A percentile compares a stretch with the other conserved stretches of the same genome.
Evolutionary conservation across 2,113 vertebrate species (phyloP).

Genomic region (Anolis carolinensis): DNA sequence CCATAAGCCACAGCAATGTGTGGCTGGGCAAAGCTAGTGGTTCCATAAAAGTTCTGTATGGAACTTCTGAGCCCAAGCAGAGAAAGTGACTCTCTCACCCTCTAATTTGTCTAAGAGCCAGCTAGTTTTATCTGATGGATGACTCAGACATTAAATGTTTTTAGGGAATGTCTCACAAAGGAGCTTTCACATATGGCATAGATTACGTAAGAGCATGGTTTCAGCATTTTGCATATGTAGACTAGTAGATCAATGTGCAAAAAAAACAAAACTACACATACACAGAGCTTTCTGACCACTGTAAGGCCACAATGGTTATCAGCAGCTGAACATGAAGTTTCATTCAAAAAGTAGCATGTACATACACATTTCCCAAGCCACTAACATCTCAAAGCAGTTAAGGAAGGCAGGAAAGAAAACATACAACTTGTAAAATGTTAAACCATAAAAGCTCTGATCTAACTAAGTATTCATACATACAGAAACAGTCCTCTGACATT

Average conservation of each 20-base stretch:
- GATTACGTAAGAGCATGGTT: background rate
- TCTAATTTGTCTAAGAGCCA: conserved; percentile 1
- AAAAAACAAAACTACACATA: too few species aligned
- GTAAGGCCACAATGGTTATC: background rate
- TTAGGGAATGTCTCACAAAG: background rate
- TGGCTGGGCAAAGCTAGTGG: too few species aligned
- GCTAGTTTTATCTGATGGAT: conserved; percentile 13
- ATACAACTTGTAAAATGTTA: background rate
- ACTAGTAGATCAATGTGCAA: background rate
- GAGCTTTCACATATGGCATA: background rate
- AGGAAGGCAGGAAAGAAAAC: background rate
- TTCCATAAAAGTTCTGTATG: background rate
- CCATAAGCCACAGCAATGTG: too few species aligned
- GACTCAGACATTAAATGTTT: background rate
- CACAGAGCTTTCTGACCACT: background rate
- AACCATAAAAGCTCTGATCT: background rate
- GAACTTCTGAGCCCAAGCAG: background rate
- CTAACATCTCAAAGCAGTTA: background rate
- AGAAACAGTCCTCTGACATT: too few species aligned
- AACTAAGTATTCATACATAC: background rate
- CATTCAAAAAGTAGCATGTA: background rate
- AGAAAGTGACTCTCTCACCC: background rate
- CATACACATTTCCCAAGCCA: too few species aligned
- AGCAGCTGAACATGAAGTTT: background rate
- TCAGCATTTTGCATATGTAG: conserved; percentile 1